Evolutionary conservation across 2,113 vertebrate species (phyloP), one percentile per base, ranked within the genome.

Genomic region (Tetrax tetrax): DNA sequence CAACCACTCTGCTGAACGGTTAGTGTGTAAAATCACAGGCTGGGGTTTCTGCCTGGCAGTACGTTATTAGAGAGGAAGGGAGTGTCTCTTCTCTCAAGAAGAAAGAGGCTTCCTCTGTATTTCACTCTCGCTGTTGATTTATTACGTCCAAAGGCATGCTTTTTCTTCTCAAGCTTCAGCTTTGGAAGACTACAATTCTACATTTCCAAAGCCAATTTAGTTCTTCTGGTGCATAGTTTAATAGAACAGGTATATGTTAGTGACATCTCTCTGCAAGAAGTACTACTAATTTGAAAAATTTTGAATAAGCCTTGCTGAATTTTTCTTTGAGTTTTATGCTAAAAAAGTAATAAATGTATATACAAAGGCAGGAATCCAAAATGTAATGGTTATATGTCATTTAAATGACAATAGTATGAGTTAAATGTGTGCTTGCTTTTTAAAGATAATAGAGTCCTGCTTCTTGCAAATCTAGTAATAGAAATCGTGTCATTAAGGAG

Each of bases 381-480:
- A 75, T 31, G 13, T 54, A 60, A 51, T 72, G 2, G 19, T 57
- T 87, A 19, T 33, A 35, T 57, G 17, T 77, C 0, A 63, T 86
- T 95, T 90, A 78, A 92, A 74, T 86, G 2, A 12, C 48, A 50
- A 15, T 21, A 74, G 47, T 18, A 35, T 51, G 21, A 70, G 11
- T 69, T 93, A 82, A 79, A 87, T 38, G 21, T 57, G 15, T 72
- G 16, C 23, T 87, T 82, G 33, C 17, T 63, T 92, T 93, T 82
- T 48, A 68, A 75, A 84, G 22, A 70, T 29, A 53, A 53, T 27
- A 21, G 38, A 93, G 45, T 79, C 35, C 29, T 83, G 15, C 22
- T 89, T 77, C 78, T 87, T 96, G 85, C 35, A 96, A 87, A 93
- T 89, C 79, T 87, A 35, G 25, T 82, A 41, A 57, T 89, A 83